Evolutionary conservation across 92 coral and sea anemone genomes (phyloP).

Genomic region (Porites lobata): DNA sequence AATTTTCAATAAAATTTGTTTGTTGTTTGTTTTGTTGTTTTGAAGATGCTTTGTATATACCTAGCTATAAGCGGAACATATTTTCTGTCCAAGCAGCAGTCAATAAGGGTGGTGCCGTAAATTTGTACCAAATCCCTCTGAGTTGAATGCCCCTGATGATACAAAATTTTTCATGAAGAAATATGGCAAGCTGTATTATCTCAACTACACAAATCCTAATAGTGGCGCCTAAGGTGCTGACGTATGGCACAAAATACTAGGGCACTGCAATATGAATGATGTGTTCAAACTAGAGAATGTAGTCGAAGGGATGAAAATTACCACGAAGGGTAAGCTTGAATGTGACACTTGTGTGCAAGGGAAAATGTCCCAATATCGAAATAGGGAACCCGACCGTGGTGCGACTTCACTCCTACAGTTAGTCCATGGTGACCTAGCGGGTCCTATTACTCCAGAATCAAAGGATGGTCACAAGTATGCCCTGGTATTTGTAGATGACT

Average conservation of each 20-base stretch:
- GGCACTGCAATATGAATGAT: slow-evolving; percentile 44
- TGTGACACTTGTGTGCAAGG: slow-evolving; percentile 51
- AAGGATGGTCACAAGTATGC: slow-evolving; percentile 44
- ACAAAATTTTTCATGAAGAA: slow-evolving; percentile 48
- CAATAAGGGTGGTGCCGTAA: slow-evolving; percentile 45
- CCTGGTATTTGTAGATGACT: slow-evolving; percentile 16
- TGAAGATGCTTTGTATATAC: slow-evolving; percentile 55
- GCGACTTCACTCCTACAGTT: slow-evolving; percentile 11
- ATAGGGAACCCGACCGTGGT: slow-evolving; percentile 21
- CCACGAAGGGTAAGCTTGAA: neutral
- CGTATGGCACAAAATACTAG: slow-evolving; percentile 52
- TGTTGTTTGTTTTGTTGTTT: no score
- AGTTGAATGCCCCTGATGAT: slow-evolving; percentile 49
- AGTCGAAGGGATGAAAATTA: slow-evolving; percentile 39
- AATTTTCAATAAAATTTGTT: no score
- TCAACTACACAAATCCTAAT: slow-evolving; percentile 16
- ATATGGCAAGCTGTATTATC: slow-evolving; percentile 41
- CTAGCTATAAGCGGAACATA: slow-evolving; percentile 61
- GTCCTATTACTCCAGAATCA: slow-evolving; percentile 45
- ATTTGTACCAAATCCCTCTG: slow-evolving; percentile 24
- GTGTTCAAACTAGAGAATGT: slow-evolving; percentile 43
- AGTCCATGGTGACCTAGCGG: slow-evolving; percentile 62
- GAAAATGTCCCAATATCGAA: slow-evolving; percentile 30
- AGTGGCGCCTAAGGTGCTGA: slow-evolving; percentile 39
- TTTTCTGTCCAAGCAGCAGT: slow-evolving; percentile 59